Evolutionary conservation across 2,888 invertebrate species (phyloP).

Genomic region (Conops quadrifasciatus): DNA sequence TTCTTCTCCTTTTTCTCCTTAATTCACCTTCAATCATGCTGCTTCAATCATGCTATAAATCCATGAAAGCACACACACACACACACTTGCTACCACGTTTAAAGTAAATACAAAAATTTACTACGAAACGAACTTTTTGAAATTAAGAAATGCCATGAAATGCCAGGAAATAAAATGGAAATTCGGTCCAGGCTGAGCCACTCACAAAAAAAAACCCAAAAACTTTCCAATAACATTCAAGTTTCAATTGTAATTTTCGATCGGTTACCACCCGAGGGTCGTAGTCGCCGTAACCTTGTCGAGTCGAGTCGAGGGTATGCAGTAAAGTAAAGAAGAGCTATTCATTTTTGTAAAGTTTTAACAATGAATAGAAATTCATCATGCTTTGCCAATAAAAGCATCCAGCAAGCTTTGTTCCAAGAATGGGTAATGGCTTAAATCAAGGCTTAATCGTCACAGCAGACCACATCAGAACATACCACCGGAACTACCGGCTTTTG

Average conservation of each 20-base stretch:
- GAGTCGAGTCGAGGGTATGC: not conserved
- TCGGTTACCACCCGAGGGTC: constrained; percentile 40
- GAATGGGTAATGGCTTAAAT: too few relatives aligned
- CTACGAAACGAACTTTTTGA: constrained; percentile 24
- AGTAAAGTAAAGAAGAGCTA: constrained; percentile 39
- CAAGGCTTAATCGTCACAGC: too few relatives aligned
- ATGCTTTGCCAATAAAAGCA: too few relatives aligned
- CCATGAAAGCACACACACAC: not conserved
- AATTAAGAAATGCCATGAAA: constrained; percentile 22
- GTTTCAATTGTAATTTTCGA: constrained; percentile 50
- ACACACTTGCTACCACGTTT: constrained; percentile 17
- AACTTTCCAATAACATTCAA: constrained; percentile 43
- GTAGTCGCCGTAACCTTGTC: constrained; percentile 16
- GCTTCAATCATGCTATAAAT: not conserved
- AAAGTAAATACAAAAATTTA: constrained; percentile 27
- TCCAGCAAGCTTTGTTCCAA: too few relatives aligned
- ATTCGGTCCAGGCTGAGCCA: constrained; percentile 1
- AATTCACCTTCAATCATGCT: not conserved
- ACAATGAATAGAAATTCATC: not conserved
- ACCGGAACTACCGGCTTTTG: too few relatives aligned
- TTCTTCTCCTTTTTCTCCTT: constrained; percentile 13
- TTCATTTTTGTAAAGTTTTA: constrained; percentile 40
- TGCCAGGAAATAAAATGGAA: constrained; percentile 20
- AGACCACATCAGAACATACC: too few relatives aligned
- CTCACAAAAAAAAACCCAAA: constrained; percentile 3